Evolutionary conservation across 1,140 invertebrate species (phyloP), one percentile per base, ranked within the genome.

Genomic region (Colletes latitarsis): DNA sequence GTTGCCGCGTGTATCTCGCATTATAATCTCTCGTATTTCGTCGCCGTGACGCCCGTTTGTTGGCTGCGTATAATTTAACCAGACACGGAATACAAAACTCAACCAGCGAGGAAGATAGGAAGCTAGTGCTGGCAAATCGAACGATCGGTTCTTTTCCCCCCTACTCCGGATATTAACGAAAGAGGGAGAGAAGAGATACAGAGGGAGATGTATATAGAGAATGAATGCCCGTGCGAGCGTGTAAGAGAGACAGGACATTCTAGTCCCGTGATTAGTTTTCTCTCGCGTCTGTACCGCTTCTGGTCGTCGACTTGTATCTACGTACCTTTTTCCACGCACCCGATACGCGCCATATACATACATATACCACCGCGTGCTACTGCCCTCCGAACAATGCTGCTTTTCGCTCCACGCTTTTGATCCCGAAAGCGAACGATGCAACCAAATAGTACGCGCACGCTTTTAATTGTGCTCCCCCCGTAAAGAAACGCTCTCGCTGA

Each of bases 241-340:
- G 84, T 43, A 53, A 83, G 73, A 43, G 79, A 79, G 76, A 67
- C 55, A 14, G 21, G 39, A 15, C 30, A 19, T 49, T 19, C 64
- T 60, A 66, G 66, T 3, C 57, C 19, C 21, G 30, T 39, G 67
- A 57, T 73, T 72, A 53, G 49, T 60, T 87, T 83, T 81, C 62
- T 62, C 46, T 19, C 53, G 19, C 12, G 78, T 85, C 77, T 85
- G 86, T 84, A 88, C 85, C 60, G 84, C 86, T 82, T 87, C 82
- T 87, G 81, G 87, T 88, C 87, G 83, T 80, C 86, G 83, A 79
- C 82, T 85, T 60, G 86, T 81, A 84, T 85, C 82, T 83, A 67
- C 82, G 60, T 86, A 66, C 69, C 81, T 80, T 77, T 82, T 79
- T 78, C 82, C 77, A 73, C 81, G 73, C 76, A 70, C 21, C 52